Conservation (phyloP, 2,113 vertebrate genomes). For the Gorsachius goisagi region DNA sequence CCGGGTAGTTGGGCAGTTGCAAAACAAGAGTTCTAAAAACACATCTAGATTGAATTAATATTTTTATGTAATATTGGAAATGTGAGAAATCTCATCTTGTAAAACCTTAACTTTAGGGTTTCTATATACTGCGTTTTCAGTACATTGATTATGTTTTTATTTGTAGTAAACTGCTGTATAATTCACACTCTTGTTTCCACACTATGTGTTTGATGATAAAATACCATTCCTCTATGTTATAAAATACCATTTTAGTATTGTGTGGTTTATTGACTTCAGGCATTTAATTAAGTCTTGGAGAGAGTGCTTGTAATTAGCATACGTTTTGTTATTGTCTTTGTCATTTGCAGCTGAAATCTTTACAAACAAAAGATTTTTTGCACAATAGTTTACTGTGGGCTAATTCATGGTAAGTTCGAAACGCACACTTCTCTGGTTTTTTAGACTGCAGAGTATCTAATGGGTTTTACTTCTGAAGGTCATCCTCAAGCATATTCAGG, state of each 20-base stretch:
- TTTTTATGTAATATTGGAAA: background rate
- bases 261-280: background rate
- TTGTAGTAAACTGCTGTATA: background rate
- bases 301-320: background rate
- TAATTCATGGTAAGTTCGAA: background rate
- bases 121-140: background rate
- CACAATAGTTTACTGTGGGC: background rate
- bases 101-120: background rate
- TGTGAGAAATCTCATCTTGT: background rate
- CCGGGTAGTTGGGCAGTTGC: background rate
- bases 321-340: background rate
- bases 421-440: background rate
- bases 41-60: background rate
- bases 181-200: background rate
- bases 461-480: background rate
- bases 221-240: background rate
- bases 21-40: background rate
- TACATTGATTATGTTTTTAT: background rate
- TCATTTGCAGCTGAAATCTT: background rate
- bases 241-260: background rate
- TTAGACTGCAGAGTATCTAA: background rate
- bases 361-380: background rate
- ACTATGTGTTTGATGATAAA: background rate
- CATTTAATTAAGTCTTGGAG: background rate
- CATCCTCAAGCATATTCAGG: background rate